These are phyloP conservation scores for Marmota monax DNA, from an alignment of 2,113 vertebrate species.

Conservation along the genomic window DNA sequence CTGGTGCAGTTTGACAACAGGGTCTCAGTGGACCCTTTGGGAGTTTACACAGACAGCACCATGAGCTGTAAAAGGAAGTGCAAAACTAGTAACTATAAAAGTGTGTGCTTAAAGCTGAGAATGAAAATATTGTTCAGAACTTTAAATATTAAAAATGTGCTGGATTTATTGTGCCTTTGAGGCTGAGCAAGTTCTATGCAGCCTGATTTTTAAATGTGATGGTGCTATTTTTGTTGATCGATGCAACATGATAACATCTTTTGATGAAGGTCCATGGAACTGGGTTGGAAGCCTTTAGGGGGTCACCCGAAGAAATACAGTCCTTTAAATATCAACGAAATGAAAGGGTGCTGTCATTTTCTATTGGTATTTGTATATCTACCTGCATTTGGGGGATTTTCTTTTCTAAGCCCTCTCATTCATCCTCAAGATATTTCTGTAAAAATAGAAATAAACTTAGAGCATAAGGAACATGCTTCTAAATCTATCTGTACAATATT, in stretches of 20 bases:
- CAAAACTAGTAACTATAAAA: constrained; percentile 46
- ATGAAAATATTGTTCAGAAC: constrained; percentile 65
- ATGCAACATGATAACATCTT: constrained; percentile 62
- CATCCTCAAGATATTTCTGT: constrained; percentile 51
- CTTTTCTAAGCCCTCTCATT: constrained; percentile 72
- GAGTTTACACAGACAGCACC: background rate
- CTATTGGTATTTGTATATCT: constrained; percentile 60
- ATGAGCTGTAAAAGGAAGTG: constrained; percentile 12
- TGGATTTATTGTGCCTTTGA: constrained; percentile 64
- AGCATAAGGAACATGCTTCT: background rate
- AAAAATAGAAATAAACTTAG: constrained; percentile 60
- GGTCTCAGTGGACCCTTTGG: background rate
- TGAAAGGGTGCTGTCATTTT: constrained; percentile 69
- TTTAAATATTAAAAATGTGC: constrained; percentile 72
- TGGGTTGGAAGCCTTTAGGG: constrained; percentile 60
- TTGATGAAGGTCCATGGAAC: constrained; percentile 61
- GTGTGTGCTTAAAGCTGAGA: background rate
- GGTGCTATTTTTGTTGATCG: constrained; percentile 50
- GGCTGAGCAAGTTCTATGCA: background rate
- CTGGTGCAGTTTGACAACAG: background rate
- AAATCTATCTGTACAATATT: constrained; percentile 21
- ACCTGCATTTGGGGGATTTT: constrained; percentile 56
- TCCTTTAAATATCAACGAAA: constrained; percentile 75
- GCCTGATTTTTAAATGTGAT: constrained; percentile 64
- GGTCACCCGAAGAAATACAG: constrained; percentile 66